Evolutionary conservation across 2,797 vertebrate genomes (phyloP), one percentile per base, ranked within the genome.

Genomic region (Aplochiton taeniatus): DNA sequence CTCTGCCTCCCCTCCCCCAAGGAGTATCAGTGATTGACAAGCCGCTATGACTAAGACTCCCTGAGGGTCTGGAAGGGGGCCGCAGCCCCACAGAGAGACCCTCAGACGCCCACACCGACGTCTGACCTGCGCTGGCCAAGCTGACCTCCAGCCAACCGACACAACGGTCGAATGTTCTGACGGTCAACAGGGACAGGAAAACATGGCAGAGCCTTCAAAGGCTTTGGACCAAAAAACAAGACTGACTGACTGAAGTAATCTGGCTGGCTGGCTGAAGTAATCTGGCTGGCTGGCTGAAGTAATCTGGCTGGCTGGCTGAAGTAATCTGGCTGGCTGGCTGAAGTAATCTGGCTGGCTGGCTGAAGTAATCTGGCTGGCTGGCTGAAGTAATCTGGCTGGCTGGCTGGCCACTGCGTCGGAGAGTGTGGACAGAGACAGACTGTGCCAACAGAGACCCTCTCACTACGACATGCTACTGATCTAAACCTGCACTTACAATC

Each of bases 11-110:
- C 48, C 18, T 31, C 45, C 50, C 31, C 74, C 0, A 83, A 93
- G 92, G 92, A 4, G 92, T 93, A 1, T 91, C 92, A 6, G 92
- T 93, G 70, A 88, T 93, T n/a, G 92, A 93, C 76, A 93, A 91
- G 82, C 86, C 81, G 0, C 62, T 92, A 87, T 93, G 90, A 93
- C 90, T 69, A 43, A 66, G 20, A 31, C 56, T 66, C 11, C 41
- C 61, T 43, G 72, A 68, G 60, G 70, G 76, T 65, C 54, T 31
- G 31, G 31, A 31, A 31, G 73, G 73, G 52, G 53, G 12, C 43
- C 62, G 2, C 66, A 11, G 59, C 50, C 70, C 63, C 0, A 20
- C 47, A 62, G 60, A 54, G 11, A 53, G 53, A 11, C 61, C 65
- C 70, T 50, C 54, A 54, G 70, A 77, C 60, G 76, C 69, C 68